phyloP scores from a whole-genome alignment of 2,797 vertebrate species.

The Myotis vivesi region DNA sequence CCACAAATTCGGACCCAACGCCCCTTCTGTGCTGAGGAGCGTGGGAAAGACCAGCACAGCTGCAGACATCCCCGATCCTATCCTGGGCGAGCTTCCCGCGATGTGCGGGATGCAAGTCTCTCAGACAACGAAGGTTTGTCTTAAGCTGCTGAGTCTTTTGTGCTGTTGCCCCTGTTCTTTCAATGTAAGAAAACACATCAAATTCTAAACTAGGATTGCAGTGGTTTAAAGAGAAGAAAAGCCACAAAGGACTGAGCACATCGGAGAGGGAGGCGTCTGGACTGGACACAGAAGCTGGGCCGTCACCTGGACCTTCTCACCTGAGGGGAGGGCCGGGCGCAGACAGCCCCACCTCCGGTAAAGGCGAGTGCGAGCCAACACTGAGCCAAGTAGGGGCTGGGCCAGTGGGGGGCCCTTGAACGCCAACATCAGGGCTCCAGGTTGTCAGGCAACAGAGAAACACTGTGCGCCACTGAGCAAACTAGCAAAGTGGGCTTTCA shows the following conservation, averaged over 20 bases:
- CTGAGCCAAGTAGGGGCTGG: neutral
- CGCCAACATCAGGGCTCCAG: neutral
- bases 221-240: neutral
- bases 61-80: neutral
- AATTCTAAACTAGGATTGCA: neutral
- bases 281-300: neutral
- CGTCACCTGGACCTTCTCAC: neutral
- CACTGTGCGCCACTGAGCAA: neutral
- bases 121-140: neutral
- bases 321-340: too few relatives aligned
- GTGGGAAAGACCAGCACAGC: neutral
- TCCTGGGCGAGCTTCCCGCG: neutral
- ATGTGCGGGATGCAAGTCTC: neutral
- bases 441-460: neutral
- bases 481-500: neutral
- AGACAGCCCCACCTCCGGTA: too few relatives aligned
- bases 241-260: neutral
- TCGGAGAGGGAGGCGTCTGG: neutral
- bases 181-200: neutral
- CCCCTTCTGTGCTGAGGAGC: neutral
- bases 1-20: neutral
- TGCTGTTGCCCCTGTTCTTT: neutral
- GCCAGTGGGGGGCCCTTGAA: neutral
- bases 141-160: neutral
- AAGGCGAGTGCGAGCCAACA: neutral